phyloP scores from a whole-genome alignment of 2,113 vertebrate genomes.

The Toxotes jaculatrix region DNA sequence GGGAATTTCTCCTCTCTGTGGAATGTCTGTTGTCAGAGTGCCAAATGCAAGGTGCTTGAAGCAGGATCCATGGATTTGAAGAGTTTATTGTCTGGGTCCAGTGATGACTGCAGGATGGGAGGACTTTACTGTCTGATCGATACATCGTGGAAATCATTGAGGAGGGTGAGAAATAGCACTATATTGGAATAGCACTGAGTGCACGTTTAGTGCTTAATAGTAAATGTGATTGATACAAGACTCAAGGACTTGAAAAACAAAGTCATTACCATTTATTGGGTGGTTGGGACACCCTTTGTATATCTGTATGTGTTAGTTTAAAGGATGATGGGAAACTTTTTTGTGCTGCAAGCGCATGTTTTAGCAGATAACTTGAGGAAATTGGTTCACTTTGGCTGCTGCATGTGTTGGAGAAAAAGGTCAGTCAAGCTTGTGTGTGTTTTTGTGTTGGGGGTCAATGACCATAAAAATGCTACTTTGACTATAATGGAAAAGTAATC shows the following conservation, averaged over 20 bases:
- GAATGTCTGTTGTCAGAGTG: constrained; percentile 17
- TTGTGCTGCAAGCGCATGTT: constrained; percentile 16
- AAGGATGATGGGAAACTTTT: not conserved
- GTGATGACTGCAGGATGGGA: constrained; percentile 31
- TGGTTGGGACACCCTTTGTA: not conserved
- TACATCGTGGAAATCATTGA: constrained; percentile 47
- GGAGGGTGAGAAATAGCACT: constrained; percentile 22
- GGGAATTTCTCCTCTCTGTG: constrained; percentile 53
- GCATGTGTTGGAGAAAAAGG: constrained; percentile 11
- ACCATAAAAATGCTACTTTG: not conserved
- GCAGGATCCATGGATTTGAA: constrained; percentile 31
- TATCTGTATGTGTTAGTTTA: constrained; percentile 8
- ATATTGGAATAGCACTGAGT: constrained; percentile 25
- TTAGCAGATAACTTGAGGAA: constrained; percentile 14
- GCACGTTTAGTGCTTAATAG: constrained; percentile 23
- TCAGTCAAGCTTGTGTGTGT: not conserved
- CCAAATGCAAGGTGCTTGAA: constrained; percentile 34
- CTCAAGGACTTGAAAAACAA: constrained; percentile 10
- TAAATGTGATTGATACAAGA: constrained; percentile 26
- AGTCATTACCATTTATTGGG: constrained; percentile 14
- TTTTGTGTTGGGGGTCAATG: too few relatives aligned
- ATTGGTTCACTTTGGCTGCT: constrained; percentile 4
- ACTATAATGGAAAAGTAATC: constrained; percentile 10
- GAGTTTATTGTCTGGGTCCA: constrained; percentile 44
- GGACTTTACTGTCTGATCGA: constrained; percentile 46